Evolutionary conservation across 2,797 vertebrate genomes (phyloP), one percentile per base, ranked within the genome.

Genomic region (Mus minutoides): DNA sequence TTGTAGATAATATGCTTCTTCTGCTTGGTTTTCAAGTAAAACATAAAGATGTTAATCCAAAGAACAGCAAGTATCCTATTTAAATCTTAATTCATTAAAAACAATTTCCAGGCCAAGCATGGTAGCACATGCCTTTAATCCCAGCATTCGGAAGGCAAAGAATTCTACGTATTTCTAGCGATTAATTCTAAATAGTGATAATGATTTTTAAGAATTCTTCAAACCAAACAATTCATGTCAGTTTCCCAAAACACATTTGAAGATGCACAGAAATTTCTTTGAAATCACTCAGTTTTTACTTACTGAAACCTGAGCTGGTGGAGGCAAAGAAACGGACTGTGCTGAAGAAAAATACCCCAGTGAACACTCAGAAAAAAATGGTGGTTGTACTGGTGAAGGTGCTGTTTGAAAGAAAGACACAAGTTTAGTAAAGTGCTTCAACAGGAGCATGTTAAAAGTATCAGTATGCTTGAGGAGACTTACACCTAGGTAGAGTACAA

Each of bases 241-340:
- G 37, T 78, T 95, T 95, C 91, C 91, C 52, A 69, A 96, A 89
- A 93, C 3, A 91, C 91, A 83, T 86, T 91, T 79, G 31, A 95
- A 90, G 94, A 90, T n/a, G 89, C 14, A 80, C 11, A 84, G 49
- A n/a, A 85, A 80, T 78, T 88, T 92, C 69, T 56, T 78, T 92
- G 43, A 92, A 88, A 88, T 94, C 88, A 77, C 34, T 80, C 87
- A 82, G 95, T 79, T 34, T 31, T 96, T 93, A 98, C 98, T 92
- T 99, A 99, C 99, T 98, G 98, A 98, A 98, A 98, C 97, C 76
- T 98, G 98, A 91, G 98, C 98, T 76, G 98, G 97, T 17, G 98
- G 96, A 76, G 99, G 98, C 9, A 98, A 93, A 49, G 98, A 96
- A 69, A 99, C 98, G 9, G 98, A 98, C 43, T 98, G 96, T 96